phyloP scores from a whole-genome alignment of 2,888 invertebrate species.

The Bursaphelenchus okinawaensis region DNA sequence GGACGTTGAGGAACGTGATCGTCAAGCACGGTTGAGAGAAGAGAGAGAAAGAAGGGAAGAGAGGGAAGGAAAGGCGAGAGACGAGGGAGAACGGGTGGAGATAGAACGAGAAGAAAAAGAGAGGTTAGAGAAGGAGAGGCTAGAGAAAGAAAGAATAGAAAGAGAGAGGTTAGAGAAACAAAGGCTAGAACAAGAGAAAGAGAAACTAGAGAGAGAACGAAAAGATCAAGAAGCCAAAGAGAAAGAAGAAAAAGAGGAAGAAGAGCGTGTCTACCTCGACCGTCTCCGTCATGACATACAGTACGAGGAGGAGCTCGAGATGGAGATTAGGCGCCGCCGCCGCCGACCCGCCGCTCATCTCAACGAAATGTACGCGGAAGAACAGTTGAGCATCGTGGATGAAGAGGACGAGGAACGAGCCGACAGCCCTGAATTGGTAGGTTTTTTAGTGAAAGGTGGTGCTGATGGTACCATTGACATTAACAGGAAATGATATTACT shows the following conservation, averaged over 20 bases:
- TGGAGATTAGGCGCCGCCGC: slow-evolving; percentile 20
- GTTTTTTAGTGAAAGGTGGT: no score
- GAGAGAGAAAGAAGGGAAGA: neutral
- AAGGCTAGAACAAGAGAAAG: slow-evolving; percentile 37
- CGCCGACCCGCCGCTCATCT: no score
- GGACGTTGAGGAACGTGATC: neutral
- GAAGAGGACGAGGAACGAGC: slow-evolving; percentile 20
- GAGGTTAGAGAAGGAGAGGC: neutral
- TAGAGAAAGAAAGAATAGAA: neutral
- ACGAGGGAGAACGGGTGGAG: neutral
- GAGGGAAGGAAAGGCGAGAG: neutral
- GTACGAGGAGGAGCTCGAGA: slow-evolving; percentile 26
- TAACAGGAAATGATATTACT: no score
- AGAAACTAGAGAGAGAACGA: slow-evolving; percentile 24
- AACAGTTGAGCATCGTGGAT: slow-evolving; percentile 14
- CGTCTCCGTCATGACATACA: slow-evolving; percentile 19
- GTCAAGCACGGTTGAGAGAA: neutral
- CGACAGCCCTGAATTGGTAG: neutral
- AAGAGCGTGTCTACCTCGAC: slow-evolving; percentile 20
- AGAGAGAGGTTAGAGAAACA: slow-evolving; percentile 19
- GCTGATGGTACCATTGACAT: no score
- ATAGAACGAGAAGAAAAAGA: neutral
- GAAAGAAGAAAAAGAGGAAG: slow-evolving; percentile 1
- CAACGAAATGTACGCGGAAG: neutral
- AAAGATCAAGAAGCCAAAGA: neutral